phyloP scores from a whole-genome alignment of 2,113 vertebrate genomes.

The Toxotes chatareus region DNA sequence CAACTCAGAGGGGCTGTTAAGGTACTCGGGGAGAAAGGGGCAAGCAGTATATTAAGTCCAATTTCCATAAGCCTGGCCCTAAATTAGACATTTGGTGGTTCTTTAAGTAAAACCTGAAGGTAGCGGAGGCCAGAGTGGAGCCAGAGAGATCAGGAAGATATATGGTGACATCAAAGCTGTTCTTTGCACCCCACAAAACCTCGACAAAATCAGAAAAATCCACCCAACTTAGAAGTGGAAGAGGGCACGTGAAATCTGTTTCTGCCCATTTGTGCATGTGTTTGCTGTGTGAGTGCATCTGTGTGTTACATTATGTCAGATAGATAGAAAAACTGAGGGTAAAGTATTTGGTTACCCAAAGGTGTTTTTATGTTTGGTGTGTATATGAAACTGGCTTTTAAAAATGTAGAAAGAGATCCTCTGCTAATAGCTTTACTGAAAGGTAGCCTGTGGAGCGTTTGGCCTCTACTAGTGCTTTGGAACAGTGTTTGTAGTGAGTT shows the following conservation, averaged over 20 bases:
- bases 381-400: no score
- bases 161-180: constrained; percentile 77
- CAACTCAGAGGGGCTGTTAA: constrained; percentile 42
- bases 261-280: constrained; percentile 6
- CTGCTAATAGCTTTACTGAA: background rate
- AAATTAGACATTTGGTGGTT: constrained; percentile 72
- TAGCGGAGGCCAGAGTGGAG: constrained; percentile 64
- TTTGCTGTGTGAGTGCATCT: background rate
- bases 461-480: background rate
- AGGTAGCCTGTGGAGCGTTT: background rate
- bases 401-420: no score
- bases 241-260: constrained; percentile 20
- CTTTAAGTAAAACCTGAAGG: constrained; percentile 73
- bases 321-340: no score
- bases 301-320: no score
- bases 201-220: constrained; percentile 62
- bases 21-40: constrained; percentile 27
- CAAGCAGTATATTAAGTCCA: constrained; percentile 70
- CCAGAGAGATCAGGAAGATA: constrained; percentile 79
- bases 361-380: no score
- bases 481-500: background rate
- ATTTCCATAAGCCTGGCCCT: constrained; percentile 76
- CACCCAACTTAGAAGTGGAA: constrained; percentile 32
- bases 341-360: no score
- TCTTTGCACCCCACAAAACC: constrained; percentile 71